Base-by-base conservation (phyloP, 2,797 vertebrate species). In the Melanotaenia parkinsoni region DNA sequence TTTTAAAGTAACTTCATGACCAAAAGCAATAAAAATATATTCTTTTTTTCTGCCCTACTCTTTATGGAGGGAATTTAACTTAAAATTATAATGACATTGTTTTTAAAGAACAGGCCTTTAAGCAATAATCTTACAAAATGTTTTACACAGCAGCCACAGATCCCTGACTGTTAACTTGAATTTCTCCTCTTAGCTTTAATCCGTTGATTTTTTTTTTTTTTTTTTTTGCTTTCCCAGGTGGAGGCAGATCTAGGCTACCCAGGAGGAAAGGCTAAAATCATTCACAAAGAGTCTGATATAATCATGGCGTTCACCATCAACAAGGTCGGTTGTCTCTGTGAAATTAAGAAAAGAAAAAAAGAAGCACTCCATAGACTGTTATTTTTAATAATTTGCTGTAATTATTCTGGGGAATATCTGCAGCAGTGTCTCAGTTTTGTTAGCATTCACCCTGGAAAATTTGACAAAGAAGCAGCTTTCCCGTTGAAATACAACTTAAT, bases 301-400 rank as follows among this genome's bases (percentile, higher is more conserved):
- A 98, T 99, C 85, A 98, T 99, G 97, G 98, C 98, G 1, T 99
- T 99, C 89, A 94, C 97, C 22, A 95, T 99, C 85, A 99, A 99
- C 87, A 97, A 96, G 96, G 98, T 98, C 89, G 74, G 70, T 40
- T 26, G 14, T 59, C 38, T 54, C 9, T 60, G 24, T 75, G n/a
- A 47, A 59, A 38, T 61, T 20, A 22, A 50, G 7, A 22, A 50
- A 50, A 22, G n/a, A 50, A 45, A n/a, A n/a, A n/a, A 3, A 6
- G 9, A 59, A 54, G 22, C 12, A 6, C 12, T 69, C 60, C 53
- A 16, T n/a, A 24, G 24, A 20, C 18, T 13, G 2, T 18, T 18
- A 45, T 45, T 51, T 51, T n/a, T 22, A 8, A 51, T 51, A 2
- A 22, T 51, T 51, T 51, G 3, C 47, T 51, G n/a, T 51, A 22